Base-by-base conservation (phyloP, 1,140 invertebrate genomes). In the Orius laevigatus region DNA sequence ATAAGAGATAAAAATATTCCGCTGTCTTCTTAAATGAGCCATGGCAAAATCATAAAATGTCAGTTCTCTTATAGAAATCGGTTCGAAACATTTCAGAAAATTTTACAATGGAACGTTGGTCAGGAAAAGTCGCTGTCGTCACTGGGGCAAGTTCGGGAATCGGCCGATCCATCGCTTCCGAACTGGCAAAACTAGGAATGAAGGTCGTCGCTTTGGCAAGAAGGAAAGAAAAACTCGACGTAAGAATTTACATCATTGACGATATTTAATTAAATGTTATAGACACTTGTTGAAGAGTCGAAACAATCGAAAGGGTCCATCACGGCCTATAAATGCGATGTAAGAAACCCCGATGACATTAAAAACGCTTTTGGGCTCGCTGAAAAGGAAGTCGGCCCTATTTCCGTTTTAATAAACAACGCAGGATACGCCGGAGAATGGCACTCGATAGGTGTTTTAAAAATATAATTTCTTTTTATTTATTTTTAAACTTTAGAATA, bases 91-190 rank as follows among this genome's bases (percentile, higher is more conserved):
- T n/a, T n/a, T n/a, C n/a, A n/a, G n/a, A n/a, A n/a, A n/a, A n/a
- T n/a, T n/a, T n/a, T n/a, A n/a, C n/a, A n/a, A 82, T 80, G 80
- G 76, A 81, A 18, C 66, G 71, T 15, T 81, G 78, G 75, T 50
- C 49, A 1, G 75, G 74, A 46, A 74, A 73, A 49, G 70, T 78
- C 0, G 81, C 77, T 1, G 67, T 85, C 10, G 73, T 86, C 11
- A 84, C 81, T 0, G 81, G 79, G 0, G 79, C 79, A 0, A 81
- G 77, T 50, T 64, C 68, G 1, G 82, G 81, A 0, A 83, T 85
- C 15, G 81, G 82, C 0, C 70, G 70, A 0, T 71, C 66, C 1
- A 64, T 75, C n/a, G 66, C 68, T 10, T 59, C 66, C 52, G 55
- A 61, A 2, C 60, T 85, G 5, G 72, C 74, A 0, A 59, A 69